Evolutionary conservation across 1,140 invertebrate species (phyloP), one percentile per base, ranked within the genome.

Genomic region (Trichomalopsis sarcophagae): DNA sequence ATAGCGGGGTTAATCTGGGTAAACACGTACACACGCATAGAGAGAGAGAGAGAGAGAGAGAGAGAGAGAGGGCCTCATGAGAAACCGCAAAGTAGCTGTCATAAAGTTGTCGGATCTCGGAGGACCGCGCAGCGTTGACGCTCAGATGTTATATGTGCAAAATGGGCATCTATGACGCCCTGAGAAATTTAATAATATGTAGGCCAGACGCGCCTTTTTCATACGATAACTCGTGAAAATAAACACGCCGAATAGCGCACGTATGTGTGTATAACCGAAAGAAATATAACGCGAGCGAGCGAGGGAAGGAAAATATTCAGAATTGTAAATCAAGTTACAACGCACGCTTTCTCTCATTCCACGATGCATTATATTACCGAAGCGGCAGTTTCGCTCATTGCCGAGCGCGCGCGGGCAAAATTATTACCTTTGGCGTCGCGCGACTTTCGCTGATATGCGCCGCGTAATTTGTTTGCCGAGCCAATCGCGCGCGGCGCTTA

Each of bases 31-130:
- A 44, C 33, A 36, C 33, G 5, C 5, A 36, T 3, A 36, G 33
- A 36, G 33, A 36, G 33, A 36, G 33, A 36, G 33, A 36, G 33
- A 36, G 33, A 36, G 33, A 36, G 33, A 36, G 33, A 36, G 33
- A 36, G 33, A 36, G 33, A 33, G 33, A 33, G 33, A 33, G 33
- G 50, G 88, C 89, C 81, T 87, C 88, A 88, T 86, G 89, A 88
- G 87, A 90, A 87, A 91, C 90, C 90, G 88, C 90, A 89, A 88
- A 91, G 88, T 91, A 89, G 88, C 89, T 91, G 90, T 92, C 91
- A 91, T 87, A 87, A 90, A 89, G 84, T 89, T 89, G 88, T 91
- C 88, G 86, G 87, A 86, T 89, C 83, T 87, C 82, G 33, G 66
- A 84, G 85, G 87, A 27, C 27, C 3, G 47, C 66, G 66, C 68